Conservation (phyloP, 1,140 invertebrate species). For the Neuroterus valhalla region DNA sequence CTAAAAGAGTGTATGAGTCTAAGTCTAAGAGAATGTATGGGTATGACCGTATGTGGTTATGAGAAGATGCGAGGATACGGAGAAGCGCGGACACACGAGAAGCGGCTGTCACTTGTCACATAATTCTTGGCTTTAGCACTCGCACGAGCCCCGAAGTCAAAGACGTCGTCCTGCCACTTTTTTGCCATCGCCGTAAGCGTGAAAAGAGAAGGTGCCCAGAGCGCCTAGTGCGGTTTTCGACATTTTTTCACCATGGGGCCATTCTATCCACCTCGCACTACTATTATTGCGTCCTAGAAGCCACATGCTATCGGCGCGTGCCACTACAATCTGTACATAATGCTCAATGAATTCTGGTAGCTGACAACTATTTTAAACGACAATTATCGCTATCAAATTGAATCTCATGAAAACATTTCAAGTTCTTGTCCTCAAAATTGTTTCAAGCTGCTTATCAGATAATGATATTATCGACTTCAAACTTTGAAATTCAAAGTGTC, state of each 20-base stretch:
- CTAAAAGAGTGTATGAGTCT: background rate
- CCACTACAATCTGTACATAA: too few relatives aligned
- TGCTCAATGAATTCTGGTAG: too few relatives aligned
- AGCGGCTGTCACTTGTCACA: constrained; percentile 41
- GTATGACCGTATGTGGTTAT: constrained; percentile 1
- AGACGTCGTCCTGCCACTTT: constrained; percentile 11
- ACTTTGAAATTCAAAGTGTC: background rate
- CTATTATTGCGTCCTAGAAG: background rate
- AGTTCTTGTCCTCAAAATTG: too few relatives aligned
- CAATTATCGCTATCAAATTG: too few relatives aligned
- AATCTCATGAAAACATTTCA: too few relatives aligned
- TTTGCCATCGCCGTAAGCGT: background rate
- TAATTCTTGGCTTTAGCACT: constrained; percentile 39
- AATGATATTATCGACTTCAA: too few relatives aligned
- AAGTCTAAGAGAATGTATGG: background rate
- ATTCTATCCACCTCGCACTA: too few relatives aligned
- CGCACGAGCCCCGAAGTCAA: constrained; percentile 27
- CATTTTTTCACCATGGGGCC: too few relatives aligned
- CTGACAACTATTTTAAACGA: too few relatives aligned
- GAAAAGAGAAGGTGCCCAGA: constrained; percentile 3
- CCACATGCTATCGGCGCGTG: background rate
- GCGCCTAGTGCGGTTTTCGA: background rate
- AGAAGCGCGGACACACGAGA: constrained; percentile 38
- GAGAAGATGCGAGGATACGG: background rate
- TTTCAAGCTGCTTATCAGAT: too few relatives aligned